A percentile compares a stretch with the other conserved stretches of the same genome.
phyloP scores from a whole-genome alignment of 2,113 vertebrate species.

The Poicephalus meyeri region DNA sequence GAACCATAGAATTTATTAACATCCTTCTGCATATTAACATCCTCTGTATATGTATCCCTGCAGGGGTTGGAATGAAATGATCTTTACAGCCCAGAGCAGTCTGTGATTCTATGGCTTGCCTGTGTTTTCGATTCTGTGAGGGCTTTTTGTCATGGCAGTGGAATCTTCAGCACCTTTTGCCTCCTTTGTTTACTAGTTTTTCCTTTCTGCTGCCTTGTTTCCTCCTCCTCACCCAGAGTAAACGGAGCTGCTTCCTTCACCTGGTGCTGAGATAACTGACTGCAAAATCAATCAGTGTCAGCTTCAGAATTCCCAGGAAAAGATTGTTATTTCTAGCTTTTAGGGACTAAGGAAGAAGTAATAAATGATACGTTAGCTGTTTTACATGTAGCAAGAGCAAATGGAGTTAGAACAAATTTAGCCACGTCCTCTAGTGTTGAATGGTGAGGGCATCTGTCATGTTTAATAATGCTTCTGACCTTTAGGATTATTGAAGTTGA shows the following conservation, averaged over 20 bases:
- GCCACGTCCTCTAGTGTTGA: conserved; percentile 26
- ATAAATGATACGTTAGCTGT: conserved; percentile 41
- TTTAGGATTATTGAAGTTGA: conserved; percentile 65
- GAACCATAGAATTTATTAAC: neutral
- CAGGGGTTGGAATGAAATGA: neutral
- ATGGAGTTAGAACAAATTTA: conserved; percentile 63
- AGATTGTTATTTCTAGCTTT: conserved; percentile 33
- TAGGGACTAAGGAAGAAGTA: neutral
- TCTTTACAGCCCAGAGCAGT: neutral
- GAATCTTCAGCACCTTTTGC: neutral
- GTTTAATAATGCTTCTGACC: conserved; percentile 65
- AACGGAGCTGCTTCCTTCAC: conserved; percentile 2
- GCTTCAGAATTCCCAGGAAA: neutral
- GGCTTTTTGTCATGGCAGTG: neutral
- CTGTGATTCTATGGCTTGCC: neutral
- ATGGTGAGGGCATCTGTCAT: conserved; percentile 54
- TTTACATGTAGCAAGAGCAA: conserved; percentile 25
- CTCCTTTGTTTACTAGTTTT: neutral
- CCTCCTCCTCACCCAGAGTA: neutral
- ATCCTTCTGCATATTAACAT: neutral
- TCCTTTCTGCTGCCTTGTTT: neutral
- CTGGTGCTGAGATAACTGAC: conserved; percentile 26
- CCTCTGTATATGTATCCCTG: neutral
- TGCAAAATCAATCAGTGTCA: conserved; percentile 53
- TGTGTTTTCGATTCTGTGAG: neutral